Percentiles rank a stretch among this genome's conserved stretches.
phyloP scores from a whole-genome alignment of 2,888 invertebrate species.

The Erebia epiphron region DNA sequence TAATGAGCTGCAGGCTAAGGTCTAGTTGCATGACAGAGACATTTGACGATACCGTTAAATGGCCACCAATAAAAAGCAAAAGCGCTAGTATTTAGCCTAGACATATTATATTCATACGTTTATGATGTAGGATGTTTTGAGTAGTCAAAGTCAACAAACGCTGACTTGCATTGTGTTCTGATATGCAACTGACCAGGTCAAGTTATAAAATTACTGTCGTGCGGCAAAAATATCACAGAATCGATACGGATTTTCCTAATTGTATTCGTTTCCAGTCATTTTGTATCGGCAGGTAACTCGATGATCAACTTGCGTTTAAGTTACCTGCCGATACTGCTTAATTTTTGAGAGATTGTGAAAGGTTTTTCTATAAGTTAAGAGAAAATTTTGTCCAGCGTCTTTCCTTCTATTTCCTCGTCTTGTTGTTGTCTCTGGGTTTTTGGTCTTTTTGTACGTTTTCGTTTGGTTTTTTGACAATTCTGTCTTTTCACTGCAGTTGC shows the following conservation, averaged over 20 bases:
- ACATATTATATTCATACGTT: too few relatives aligned
- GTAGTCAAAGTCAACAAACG: too few relatives aligned
- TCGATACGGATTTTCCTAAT: neutral
- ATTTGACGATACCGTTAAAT: too few relatives aligned
- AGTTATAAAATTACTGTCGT: too few relatives aligned
- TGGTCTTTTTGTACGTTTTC: constrained; percentile 32
- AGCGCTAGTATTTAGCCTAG: too few relatives aligned
- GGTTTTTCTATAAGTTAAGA: constrained; percentile 52
- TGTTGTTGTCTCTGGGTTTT: constrained; percentile 53
- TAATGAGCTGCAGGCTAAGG: neutral
- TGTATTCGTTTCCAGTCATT: constrained; percentile 16
- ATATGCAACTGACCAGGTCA: too few relatives aligned
- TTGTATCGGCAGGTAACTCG: neutral
- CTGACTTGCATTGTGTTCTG: too few relatives aligned
- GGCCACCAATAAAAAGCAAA: too few relatives aligned
- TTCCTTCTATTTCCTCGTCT: constrained; percentile 45
- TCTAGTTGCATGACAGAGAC: too few relatives aligned
- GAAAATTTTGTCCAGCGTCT: constrained; percentile 66
- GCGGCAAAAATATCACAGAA: neutral
- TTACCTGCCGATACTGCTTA: neutral
- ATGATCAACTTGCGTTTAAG: neutral
- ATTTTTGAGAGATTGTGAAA: constrained; percentile 59
- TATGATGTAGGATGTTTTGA: too few relatives aligned
- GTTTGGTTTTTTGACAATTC: constrained; percentile 36
- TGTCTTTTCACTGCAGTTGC: constrained; percentile 35